These are phyloP conservation scores for Hippasteria phrygiana DNA, from an alignment of 53 echinoderm and acorn worm genomes.

Conservation along the genomic window DNA sequence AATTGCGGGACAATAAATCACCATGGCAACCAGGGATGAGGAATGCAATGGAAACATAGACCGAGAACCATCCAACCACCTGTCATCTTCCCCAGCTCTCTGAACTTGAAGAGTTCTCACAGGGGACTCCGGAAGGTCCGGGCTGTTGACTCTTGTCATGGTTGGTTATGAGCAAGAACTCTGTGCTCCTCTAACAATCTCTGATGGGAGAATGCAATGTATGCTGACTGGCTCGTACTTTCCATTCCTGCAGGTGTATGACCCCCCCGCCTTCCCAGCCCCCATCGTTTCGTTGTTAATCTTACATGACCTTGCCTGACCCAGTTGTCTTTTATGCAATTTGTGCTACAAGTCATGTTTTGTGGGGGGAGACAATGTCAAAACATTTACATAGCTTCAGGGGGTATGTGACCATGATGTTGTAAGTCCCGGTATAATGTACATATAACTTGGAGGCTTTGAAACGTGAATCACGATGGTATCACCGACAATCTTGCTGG, in stretches of 20 bases:
- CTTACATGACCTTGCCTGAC: not conserved
- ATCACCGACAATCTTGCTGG: too few relatives aligned
- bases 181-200: not conserved
- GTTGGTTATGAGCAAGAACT: not conserved
- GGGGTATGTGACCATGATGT: too few relatives aligned
- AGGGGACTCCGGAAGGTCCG: not conserved
- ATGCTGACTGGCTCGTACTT: too few relatives aligned
- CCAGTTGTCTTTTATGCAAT: constrained; percentile 6
- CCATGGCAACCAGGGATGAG: constrained; percentile 30
- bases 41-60: not conserved
- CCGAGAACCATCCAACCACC: constrained; percentile 14
- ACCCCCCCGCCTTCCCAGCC: not conserved
- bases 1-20: constrained; percentile 14
- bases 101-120: not conserved
- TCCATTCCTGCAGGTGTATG: not conserved
- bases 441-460: too few relatives aligned
- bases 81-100: not conserved
- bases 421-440: too few relatives aligned
- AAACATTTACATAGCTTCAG: not conserved
- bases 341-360: not conserved
- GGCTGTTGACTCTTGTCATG: not conserved
- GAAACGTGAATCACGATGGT: too few relatives aligned
- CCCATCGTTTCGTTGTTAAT: not conserved
- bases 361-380: not conserved
- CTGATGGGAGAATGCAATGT: not conserved